Conservation (phyloP, 2,888 invertebrate genomes). For the Drosophila fulvimacula region DNA sequence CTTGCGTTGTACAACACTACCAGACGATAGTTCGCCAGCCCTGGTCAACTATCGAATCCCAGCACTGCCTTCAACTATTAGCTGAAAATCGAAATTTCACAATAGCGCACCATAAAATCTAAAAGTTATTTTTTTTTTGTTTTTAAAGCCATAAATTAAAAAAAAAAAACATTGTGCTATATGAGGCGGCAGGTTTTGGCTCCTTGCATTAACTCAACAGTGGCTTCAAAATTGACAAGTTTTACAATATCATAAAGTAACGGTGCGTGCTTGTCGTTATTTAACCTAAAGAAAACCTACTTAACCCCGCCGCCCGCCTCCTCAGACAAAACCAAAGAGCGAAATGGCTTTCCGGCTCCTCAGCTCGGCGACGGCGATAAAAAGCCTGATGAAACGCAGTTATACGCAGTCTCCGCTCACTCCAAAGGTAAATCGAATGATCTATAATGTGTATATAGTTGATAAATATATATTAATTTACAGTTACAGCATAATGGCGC, state of each 20-base stretch:
- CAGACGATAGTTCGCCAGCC: conserved; percentile 25
- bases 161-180: conserved; percentile 41
- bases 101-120: conserved; percentile 63
- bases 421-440: conserved; percentile 38
- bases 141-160: conserved; percentile 45
- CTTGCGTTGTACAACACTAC: conserved; percentile 28
- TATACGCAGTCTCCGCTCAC: conserved; percentile 83
- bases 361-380: conserved; percentile 86
- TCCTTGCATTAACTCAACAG: conserved; percentile 24
- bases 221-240: conserved; percentile 44
- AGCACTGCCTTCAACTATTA: conserved; percentile 25
- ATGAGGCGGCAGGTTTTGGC: conserved; percentile 48
- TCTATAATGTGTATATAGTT: not conserved
- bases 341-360: conserved; percentile 88
- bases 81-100: conserved; percentile 71
- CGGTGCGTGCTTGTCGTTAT: conserved; percentile 60
- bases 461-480: no score
- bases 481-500: conserved; percentile 51
- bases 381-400: conserved; percentile 83
- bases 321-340: conserved; percentile 16
- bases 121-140: conserved; percentile 45
- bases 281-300: conserved; percentile 63
- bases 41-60: conserved; percentile 34
- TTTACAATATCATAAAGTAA: conserved; percentile 25
- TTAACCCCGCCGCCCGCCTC: conserved; percentile 24